A percentile compares a stretch with the other conserved stretches of the same genome.
These are phyloP conservation scores for Athalia cordata DNA, from an alignment of 2,888 invertebrate species.

Conservation along the genomic window DNA sequence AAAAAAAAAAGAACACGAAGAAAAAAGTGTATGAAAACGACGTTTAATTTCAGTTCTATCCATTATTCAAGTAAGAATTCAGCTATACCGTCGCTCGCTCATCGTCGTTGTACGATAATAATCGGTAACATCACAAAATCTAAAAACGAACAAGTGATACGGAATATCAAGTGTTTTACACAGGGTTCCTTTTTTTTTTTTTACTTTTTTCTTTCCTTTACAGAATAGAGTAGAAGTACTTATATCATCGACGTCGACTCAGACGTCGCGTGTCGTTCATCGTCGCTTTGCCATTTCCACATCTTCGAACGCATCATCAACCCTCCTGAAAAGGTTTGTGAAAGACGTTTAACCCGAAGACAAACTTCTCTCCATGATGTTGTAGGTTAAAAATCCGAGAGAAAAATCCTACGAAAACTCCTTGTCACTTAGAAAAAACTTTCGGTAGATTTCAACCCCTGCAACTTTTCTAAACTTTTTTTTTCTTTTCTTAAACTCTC, in stretches of 20 bases:
- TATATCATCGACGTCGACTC: not conserved
- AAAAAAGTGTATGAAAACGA: not conserved
- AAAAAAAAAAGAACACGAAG: not conserved
- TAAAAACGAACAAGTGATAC: too few relatives aligned
- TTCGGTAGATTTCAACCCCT: too few relatives aligned
- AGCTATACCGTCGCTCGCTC: not conserved
- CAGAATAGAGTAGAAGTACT: not conserved
- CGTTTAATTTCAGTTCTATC: conserved; percentile 21
- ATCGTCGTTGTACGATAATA: not conserved
- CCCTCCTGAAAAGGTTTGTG: conserved; percentile 18
- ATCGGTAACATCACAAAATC: not conserved
- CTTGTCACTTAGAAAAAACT: not conserved
- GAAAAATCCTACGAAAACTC: conserved; percentile 3
- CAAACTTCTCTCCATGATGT: conserved; percentile 2
- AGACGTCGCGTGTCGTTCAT: conserved; percentile 37
- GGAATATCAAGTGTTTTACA: too few relatives aligned
- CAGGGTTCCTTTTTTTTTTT: too few relatives aligned
- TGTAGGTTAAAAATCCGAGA: conserved; percentile 16
- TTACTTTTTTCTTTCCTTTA: too few relatives aligned
- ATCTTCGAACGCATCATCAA: conserved; percentile 15
- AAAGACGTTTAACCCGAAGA: conserved; percentile 28
- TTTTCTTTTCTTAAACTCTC: too few relatives aligned
- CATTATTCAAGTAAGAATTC: conserved; percentile 29
- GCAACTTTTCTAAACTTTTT: too few relatives aligned
- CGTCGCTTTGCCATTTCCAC: conserved; percentile 24